Percentiles rank a stretch among this genome's conserved stretches.
Evolutionary conservation across 1,140 invertebrate species (phyloP).

Genomic region (Drosophila tristis): DNA sequence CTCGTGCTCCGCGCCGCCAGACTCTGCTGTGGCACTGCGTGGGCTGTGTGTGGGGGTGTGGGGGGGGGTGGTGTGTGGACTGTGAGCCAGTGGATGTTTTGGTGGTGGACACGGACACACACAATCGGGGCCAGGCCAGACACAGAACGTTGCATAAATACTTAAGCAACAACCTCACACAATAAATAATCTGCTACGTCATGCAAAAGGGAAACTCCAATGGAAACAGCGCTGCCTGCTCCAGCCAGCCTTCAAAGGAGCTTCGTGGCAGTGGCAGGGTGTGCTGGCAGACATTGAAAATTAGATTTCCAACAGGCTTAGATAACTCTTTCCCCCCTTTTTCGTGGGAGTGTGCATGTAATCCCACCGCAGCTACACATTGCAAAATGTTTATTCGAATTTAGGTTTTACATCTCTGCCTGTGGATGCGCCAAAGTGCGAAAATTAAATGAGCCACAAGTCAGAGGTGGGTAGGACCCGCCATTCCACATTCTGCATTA

Average conservation of each 20-base stretch:
- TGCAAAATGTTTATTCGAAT: constrained; percentile 45
- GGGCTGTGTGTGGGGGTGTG: constrained; percentile 23
- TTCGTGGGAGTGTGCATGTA: neutral
- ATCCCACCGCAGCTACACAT: constrained; percentile 44
- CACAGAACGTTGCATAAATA: constrained; percentile 51
- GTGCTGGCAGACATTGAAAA: constrained; percentile 61
- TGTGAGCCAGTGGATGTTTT: no score
- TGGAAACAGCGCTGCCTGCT: neutral
- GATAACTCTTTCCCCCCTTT: constrained; percentile 6
- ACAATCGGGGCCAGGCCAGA: constrained; percentile 52
- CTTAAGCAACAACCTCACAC: constrained; percentile 71
- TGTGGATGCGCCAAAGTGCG: constrained; percentile 61
- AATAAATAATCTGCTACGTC: constrained; percentile 79
- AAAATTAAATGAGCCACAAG: constrained; percentile 81
- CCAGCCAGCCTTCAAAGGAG: constrained; percentile 11
- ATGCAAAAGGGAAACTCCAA: constrained; percentile 56
- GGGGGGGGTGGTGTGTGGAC: constrained; percentile 5
- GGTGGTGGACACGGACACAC: constrained; percentile 35
- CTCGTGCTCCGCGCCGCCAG: constrained; percentile 22
- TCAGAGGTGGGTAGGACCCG: constrained; percentile 23
- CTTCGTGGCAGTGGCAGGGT: constrained; percentile 15
- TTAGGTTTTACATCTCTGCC: constrained; percentile 20
- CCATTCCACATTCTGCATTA: neutral
- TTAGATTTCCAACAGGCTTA: constrained; percentile 58
- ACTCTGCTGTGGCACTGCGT: constrained; percentile 15